Conservation (phyloP, 2,113 vertebrate genomes). For the Petaurus breviceps region DNA sequence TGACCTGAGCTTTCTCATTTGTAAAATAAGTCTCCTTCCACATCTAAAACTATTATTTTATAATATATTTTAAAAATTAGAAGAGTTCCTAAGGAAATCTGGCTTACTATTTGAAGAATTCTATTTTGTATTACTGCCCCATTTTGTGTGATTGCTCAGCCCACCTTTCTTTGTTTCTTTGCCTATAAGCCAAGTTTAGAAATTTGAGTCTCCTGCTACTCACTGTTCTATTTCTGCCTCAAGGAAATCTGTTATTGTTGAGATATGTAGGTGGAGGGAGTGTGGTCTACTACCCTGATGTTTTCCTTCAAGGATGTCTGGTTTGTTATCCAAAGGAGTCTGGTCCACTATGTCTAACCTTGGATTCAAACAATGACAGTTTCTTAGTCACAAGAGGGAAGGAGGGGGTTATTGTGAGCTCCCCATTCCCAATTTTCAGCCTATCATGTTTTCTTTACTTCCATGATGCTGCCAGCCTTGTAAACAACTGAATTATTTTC, state of each 20-base stretch:
- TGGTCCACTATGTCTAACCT: background rate
- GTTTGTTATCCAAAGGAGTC: background rate
- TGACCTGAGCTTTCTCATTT: background rate
- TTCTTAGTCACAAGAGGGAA: background rate
- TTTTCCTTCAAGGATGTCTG: background rate
- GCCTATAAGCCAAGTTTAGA: background rate
- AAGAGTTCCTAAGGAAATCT: background rate
- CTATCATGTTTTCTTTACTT: background rate
- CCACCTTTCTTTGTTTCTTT: background rate
- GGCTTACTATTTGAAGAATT: background rate
- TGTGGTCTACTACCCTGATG: background rate
- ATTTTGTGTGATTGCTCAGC: background rate
- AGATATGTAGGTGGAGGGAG: background rate
- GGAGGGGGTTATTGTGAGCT: background rate
- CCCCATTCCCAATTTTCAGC: background rate
- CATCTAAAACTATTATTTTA: background rate
- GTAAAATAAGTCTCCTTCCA: background rate
- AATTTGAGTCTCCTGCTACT: background rate
- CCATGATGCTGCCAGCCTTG: background rate
- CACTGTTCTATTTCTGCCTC: background rate
- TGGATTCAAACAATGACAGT: background rate
- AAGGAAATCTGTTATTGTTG: background rate
- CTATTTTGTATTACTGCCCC: background rate
- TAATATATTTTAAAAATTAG: background rate
- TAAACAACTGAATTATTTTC: background rate